A percentile compares a stretch with the other conserved stretches of the same genome.
phyloP scores from a whole-genome alignment of 2,797 vertebrate genomes.

The Avahi laniger region DNA sequence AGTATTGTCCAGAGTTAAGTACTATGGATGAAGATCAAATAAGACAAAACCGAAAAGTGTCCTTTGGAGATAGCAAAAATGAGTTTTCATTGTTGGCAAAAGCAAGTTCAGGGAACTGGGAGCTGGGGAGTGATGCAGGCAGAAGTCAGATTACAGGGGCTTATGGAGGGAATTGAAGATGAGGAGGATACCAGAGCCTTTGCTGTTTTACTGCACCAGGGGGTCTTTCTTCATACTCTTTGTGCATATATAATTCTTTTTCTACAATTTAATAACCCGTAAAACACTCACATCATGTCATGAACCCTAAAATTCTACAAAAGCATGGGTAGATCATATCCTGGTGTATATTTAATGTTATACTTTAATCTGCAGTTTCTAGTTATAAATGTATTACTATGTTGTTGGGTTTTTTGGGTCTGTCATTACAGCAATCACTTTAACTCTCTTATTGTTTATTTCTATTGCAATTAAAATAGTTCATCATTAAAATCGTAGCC shows the following conservation, averaged over 20 bases:
- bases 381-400: constrained; percentile 25
- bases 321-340: not conserved
- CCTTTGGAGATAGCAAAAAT: not conserved
- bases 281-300: not conserved
- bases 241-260: not conserved
- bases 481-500: constrained; percentile 47
- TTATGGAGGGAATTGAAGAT: not conserved
- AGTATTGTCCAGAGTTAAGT: not conserved
- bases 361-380: constrained; percentile 3
- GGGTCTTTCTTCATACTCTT: not conserved
- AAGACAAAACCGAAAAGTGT: not conserved
- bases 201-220: not conserved
- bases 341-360: not conserved
- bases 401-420: not conserved
- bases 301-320: not conserved
- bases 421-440: constrained; percentile 24
- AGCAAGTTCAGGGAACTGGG: not conserved
- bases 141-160: not conserved
- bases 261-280: not conserved
- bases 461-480: constrained; percentile 46
- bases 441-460: constrained; percentile 42
- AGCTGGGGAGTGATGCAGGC: not conserved
- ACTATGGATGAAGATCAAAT: not conserved
- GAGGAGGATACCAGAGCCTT: not conserved
- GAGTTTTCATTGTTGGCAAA: constrained; percentile 9